A percentile compares a stretch with the other conserved stretches of the same genome.
phyloP scores from a whole-genome alignment of 2,113 vertebrate species.

The Phrynosoma blainvillii region DNA sequence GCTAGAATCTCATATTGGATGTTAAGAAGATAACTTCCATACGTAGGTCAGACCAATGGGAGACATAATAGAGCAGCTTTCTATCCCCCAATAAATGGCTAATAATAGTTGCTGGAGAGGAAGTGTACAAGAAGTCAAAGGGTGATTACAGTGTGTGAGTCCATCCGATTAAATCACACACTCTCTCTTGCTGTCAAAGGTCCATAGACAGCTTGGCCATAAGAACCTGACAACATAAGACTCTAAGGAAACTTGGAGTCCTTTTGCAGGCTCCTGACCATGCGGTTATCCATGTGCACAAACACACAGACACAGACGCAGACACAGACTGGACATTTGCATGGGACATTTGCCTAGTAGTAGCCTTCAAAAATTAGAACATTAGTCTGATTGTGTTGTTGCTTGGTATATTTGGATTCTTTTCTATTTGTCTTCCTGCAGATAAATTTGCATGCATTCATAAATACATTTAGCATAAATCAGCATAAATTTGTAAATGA shows the following conservation, averaged over 20 bases:
- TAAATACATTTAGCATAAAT: not conserved
- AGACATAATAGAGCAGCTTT: not conserved
- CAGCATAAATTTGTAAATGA: not conserved
- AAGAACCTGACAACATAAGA: not conserved
- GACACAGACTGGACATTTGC: too few species aligned
- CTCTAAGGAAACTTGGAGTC: not conserved
- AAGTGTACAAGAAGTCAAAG: not conserved
- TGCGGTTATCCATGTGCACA: too few species aligned
- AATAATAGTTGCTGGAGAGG: not conserved
- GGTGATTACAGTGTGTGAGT: not conserved
- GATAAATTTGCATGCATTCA: too few species aligned
- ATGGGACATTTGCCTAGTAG: not conserved
- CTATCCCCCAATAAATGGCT: not conserved
- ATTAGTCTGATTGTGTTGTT: not conserved
- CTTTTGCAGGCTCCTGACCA: not conserved
- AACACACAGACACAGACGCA: too few species aligned
- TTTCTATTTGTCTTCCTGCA: not conserved
- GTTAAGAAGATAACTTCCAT: not conserved
- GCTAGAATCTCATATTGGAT: not conserved
- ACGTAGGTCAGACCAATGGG: not conserved
- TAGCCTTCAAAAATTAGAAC: not conserved
- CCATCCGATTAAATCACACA: not conserved
- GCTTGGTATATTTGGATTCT: not conserved
- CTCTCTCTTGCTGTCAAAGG: not conserved
- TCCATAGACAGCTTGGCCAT: too few species aligned